These are phyloP conservation scores for Sminthopsis crassicaudata DNA, from an alignment of 2,113 vertebrate genomes.

Conservation along the genomic window DNA sequence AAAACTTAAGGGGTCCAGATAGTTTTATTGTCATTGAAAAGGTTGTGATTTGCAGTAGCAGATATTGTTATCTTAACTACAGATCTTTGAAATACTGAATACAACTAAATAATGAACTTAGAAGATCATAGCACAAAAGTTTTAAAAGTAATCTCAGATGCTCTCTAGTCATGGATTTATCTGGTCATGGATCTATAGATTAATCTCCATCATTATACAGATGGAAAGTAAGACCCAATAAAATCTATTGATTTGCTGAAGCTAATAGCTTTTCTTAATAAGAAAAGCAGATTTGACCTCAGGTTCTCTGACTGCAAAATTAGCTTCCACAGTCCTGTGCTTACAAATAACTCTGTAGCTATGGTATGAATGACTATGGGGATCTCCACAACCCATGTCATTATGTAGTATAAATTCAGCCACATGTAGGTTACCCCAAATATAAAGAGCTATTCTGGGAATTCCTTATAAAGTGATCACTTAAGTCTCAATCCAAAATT, in stretches of 20 bases:
- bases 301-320: not conserved
- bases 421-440: not conserved
- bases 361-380: not conserved
- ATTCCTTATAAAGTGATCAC: not conserved
- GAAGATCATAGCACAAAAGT: not conserved
- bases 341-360: not conserved
- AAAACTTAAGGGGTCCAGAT: not conserved
- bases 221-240: conserved; percentile 41
- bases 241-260: conserved; percentile 40
- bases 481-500: conserved; percentile 40
- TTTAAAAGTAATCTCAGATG: not conserved
- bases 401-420: not conserved
- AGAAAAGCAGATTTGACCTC: conserved; percentile 1
- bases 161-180: not conserved
- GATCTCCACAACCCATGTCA: not conserved
- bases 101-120: not conserved
- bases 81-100: not conserved
- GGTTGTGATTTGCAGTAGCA: not conserved
- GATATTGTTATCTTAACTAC: not conserved
- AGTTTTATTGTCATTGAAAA: not conserved
- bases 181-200: not conserved
- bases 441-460: not conserved
- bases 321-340: not conserved
- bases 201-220: conserved; percentile 27
- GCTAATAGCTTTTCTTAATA: too few relatives aligned